Base-by-base conservation (phyloP, 2,888 invertebrate genomes). In the Amiota minor region DNA sequence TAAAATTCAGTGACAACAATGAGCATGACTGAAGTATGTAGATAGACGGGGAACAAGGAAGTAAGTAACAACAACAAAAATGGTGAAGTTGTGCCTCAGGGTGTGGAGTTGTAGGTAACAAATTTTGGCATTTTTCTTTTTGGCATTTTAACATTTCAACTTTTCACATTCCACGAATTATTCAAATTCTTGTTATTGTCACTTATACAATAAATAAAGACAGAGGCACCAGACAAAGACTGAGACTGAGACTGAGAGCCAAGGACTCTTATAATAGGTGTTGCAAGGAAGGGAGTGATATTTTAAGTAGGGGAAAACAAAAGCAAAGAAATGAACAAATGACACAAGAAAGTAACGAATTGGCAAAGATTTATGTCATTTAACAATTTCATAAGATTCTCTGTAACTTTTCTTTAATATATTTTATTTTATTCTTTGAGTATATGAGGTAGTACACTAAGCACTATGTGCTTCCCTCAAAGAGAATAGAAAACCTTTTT, bases 171-270 rank as follows among this genome's bases (percentile, higher is more conserved):
- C 81, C 83, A 79, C 80, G 80, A 83, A 83, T 83, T 83, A 83
- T 83, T 85, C 84, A 83, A 85, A 83, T 85, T 83, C 83, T 81
- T 83, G 86, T 84, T 86, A 85, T 81, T 83, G 86, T 83, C 82
- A 76, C 77, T 11, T 20, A 59, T 11, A 12, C 55, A 23, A 49
- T 18, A 61, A 62, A 50, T 9, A 47, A 10, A 65, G 35, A 70
- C 56, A 49, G 70, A 72, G 55, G 70, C 45, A 73, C 74, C 61
- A 55, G 69, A 75, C 77, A 6, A 64, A 55, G 69, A 75, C 77
- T 4, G 2, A 35, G 35, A 35, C 35, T 35, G 35, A 35, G 35
- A 4, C 35, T 4, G 35, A 6, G 35, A 35, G 35, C 6, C 77
- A 74, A 49, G 62, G 69, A 74, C 2, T 75, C 35, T 35, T 2